Base-by-base conservation (phyloP, 2,797 vertebrate species). In the Manis crassicaudata region DNA sequence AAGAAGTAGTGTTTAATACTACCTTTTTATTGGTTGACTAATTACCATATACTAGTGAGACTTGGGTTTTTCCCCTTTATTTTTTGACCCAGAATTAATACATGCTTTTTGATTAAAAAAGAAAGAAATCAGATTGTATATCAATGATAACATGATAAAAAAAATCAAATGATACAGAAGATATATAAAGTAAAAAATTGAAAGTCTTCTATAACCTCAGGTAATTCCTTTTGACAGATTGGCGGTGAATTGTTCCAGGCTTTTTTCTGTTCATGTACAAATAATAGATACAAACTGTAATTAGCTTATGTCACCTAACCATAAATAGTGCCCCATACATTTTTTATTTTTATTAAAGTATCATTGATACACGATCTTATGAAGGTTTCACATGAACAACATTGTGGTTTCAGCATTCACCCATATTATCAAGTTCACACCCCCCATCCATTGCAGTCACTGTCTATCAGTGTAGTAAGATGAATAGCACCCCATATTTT, bases 1-100 rank as follows among this genome's bases (percentile, higher is more conserved):
- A 58, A 84, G n/a, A 80, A 76, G 18, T 76, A 54, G 1, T 90
- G 29, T 90, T 92, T 79, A 50, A 76, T 21, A 54, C 7, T 56
- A 23, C 80, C 10, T 50, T 88, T 92, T 87, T 90, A 18, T 89
- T 35, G 16, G 14, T 73, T n/a, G 65, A 1, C 8, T 95, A 21
- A 76, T 73, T 81, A 52, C 17, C 94, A 0, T 68, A 35, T 63
- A 52, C 29, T 67, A 68, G 2, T 89, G 27, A 79, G 60, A 73
- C 5, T 77, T 3, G 63, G 5, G 23, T 75, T 63, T 89, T 92
- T 65, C 6, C 23, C 10, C 32, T 16, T 72, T 85, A 37, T n/a
- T 88, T 91, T 52, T 92, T 90, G 37, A 90, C 68, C 65, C 21
- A 77, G 52, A 90, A 92, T 81, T 77, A 91, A 65, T 89, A 67